Percentiles rank a stretch among this genome's conserved stretches.
phyloP scores from a whole-genome alignment of 2,888 invertebrate genomes.

The Agriotes lineatus region DNA sequence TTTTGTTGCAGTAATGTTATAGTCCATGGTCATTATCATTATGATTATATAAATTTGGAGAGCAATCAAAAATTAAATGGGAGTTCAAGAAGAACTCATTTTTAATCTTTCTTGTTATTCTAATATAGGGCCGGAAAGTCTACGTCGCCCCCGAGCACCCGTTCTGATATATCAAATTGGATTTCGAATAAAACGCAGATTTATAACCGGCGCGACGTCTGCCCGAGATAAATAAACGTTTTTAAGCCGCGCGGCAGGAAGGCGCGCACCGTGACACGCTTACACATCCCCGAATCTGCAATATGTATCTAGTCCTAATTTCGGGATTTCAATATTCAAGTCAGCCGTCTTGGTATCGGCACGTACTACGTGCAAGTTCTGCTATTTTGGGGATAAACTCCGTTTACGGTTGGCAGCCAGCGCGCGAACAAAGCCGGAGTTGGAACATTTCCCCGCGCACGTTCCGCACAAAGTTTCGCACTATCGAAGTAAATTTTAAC shows the following conservation, averaged over 20 bases:
- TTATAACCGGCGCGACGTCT: background rate
- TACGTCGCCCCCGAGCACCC: background rate
- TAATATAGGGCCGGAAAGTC: background rate
- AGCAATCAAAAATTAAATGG: too few relatives aligned
- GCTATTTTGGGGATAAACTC: conserved; percentile 44
- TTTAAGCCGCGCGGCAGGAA: background rate
- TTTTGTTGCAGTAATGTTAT: too few relatives aligned
- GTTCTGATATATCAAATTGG: background rate
- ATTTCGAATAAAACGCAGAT: background rate
- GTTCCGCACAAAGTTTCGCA: conserved; percentile 42
- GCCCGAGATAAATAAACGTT: background rate
- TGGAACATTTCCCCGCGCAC: conserved; percentile 50
- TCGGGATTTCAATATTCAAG: conserved; percentile 43
- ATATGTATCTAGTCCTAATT: conserved; percentile 39
- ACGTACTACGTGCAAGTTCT: conserved; percentile 44
- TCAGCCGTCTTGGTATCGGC: conserved; percentile 41
- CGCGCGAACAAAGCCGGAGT: conserved; percentile 42
- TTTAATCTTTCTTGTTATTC: background rate
- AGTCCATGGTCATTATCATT: too few relatives aligned
- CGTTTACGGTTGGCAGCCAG: conserved; percentile 38
- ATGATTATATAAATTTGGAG: too few relatives aligned
- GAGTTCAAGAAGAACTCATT: too few relatives aligned
- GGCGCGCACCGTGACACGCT: background rate
- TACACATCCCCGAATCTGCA: conserved; percentile 20
- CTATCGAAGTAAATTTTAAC: conserved; percentile 50